Evolutionary conservation across 2,113 vertebrate genomes (phyloP).

Genomic region (Chloroceryle aenea): DNA sequence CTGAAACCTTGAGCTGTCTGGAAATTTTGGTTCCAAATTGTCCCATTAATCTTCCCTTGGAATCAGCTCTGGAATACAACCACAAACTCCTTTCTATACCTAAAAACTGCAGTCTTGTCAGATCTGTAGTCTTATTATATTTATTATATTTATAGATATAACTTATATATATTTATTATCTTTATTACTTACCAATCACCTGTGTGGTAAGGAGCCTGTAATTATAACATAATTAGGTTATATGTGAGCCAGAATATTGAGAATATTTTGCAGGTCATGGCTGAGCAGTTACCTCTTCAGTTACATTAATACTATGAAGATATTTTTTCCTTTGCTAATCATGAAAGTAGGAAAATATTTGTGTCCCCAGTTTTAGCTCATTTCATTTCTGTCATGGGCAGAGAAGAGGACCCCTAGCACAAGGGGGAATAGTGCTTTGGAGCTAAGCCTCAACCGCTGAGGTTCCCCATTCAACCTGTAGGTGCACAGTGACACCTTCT

Average conservation of each 20-base stretch:
- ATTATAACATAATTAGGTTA: background rate
- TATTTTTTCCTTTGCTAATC: background rate
- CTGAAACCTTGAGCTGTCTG: background rate
- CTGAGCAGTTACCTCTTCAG: background rate
- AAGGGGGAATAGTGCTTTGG: background rate
- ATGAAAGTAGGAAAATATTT: background rate
- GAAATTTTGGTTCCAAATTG: background rate
- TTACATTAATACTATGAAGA: background rate
- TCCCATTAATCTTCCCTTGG: background rate
- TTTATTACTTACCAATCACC: background rate
- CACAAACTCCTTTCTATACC: background rate
- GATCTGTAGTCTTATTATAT: background rate
- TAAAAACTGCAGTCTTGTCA: background rate
- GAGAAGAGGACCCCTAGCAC: background rate
- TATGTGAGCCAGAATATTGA: background rate
- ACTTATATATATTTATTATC: background rate
- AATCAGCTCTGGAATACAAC: background rate
- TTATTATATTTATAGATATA: background rate
- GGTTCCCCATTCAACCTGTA: background rate
- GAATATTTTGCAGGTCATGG: background rate
- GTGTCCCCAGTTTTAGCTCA: background rate
- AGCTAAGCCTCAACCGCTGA: background rate
- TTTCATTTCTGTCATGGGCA: background rate
- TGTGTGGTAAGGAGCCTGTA: background rate
- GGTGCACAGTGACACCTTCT: slow-evolving; percentile 69